These are phyloP conservation scores for Pandemis heparana DNA, from an alignment of 2,888 invertebrate species.

Conservation along the genomic window DNA sequence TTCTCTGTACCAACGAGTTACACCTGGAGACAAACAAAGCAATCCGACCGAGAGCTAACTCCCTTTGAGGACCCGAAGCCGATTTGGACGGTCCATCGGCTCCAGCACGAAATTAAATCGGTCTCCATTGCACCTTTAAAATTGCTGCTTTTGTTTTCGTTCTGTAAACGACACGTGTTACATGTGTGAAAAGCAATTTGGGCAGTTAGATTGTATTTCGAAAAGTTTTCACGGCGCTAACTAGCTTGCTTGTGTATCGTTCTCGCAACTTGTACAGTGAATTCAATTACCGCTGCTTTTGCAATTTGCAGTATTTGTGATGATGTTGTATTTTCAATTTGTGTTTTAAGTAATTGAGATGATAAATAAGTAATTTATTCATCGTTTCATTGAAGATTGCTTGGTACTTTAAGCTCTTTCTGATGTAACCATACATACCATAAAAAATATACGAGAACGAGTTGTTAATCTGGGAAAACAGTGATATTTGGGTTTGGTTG, in stretches of 20 bases:
- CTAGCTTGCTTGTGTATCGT: slow-evolving; percentile 1
- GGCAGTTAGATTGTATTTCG: slow-evolving; percentile 17
- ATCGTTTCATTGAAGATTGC: no score
- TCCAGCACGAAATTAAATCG: slow-evolving; percentile 23
- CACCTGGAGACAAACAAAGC: slow-evolving; percentile 32
- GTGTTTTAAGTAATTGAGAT: no score
- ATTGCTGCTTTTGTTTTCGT: neutral
- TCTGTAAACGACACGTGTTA: slow-evolving; percentile 7
- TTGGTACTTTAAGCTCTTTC: no score
- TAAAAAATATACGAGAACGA: no score
- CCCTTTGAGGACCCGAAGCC: slow-evolving; percentile 35
- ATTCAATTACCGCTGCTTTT: neutral
- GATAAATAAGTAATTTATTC: no score
- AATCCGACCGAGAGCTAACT: slow-evolving; percentile 16
- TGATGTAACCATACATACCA: no score
- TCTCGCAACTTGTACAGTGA: neutral
- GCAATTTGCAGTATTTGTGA: neutral
- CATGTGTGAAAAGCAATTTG: slow-evolving; percentile 33
- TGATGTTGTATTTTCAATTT: neutral
- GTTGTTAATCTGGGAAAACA: no score
- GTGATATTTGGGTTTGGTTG: no score
- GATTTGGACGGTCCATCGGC: slow-evolving; percentile 35
- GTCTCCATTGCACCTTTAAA: slow-evolving; percentile 4
- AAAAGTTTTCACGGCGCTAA: slow-evolving; percentile 21
- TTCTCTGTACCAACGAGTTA: slow-evolving; percentile 2